Evolutionary conservation across 2,888 invertebrate species (phyloP), one percentile per base, ranked within the genome.

Genomic region (Drosophila falleni): DNA sequence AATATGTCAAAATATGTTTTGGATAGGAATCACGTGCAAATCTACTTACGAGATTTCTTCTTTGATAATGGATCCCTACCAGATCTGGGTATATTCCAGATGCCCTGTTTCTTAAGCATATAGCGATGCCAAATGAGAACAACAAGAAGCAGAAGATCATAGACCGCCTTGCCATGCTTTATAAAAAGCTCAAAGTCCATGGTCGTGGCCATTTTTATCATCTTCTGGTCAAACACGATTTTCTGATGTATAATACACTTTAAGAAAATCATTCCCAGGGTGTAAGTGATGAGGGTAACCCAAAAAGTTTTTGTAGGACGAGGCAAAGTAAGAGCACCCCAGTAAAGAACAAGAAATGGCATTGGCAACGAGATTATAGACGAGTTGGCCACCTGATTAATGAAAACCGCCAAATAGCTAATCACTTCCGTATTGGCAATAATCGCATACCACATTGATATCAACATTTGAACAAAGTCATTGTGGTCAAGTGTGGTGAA

Each of bases 161-260:
- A 98, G 16, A 96, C 94, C 0, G 98, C 98, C 91, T 98, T 98
- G 91, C 96, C 95, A 56, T 93, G 92, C 87, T 96, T 96, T 89
- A 96, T 94, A 92, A 98, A 97, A 46, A 99, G 95, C 35, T 99
- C 99, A 79, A 99, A 95, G 66, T 98, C 96, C 74, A 96, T 94
- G 0, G 97, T 96, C 8, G 96, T 95, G 73, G 95, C 96, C 81
- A 97, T 95, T 0, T 97, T 96, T 91, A 95, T 93, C 4, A 93
- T 94, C 83, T 94, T 94, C 90, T 97, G 97, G 96, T 98, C 98
- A 0, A 96, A 96, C 78, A 98, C 95, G 81, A 98, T 95, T 89
- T 97, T 96, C 93, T 98, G 97, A 95, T 99, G 99, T 94, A 98
- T 98, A 91, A 99, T 94, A 92, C 98, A 99, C 93, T 99, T 99